Evolutionary conservation across 2,888 invertebrate species (phyloP).

Genomic region (Xestia rhomboidea): DNA sequence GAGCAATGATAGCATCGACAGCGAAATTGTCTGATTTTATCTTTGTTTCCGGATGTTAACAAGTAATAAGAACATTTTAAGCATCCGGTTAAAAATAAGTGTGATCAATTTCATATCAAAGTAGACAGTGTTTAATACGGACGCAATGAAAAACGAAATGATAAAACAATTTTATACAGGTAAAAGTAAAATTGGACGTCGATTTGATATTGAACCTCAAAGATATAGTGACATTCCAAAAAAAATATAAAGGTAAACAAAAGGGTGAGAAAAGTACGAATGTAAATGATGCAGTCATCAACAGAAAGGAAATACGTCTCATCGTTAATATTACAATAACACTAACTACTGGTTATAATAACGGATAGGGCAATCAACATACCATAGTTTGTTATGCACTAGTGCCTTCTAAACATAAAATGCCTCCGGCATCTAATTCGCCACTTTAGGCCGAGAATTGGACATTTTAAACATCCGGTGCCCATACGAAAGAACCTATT

Average conservation of each 20-base stretch:
- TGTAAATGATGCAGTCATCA: neutral
- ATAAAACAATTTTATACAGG: neutral
- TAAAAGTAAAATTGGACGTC: neutral
- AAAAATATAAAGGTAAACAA: neutral
- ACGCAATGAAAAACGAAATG: neutral
- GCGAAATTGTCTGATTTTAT: slow-evolving; percentile 20
- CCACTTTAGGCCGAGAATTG: neutral
- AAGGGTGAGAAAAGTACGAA: neutral
- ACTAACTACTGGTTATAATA: slow-evolving; percentile 4
- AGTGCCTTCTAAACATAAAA: neutral
- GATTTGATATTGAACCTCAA: neutral
- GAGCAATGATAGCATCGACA: slow-evolving; percentile 1
- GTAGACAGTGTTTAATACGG: neutral
- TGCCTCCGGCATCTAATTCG: neutral
- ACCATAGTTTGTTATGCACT: neutral
- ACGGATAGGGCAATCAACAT: neutral
- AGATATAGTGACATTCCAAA: neutral
- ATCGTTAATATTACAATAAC: neutral
- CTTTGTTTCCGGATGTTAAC: slow-evolving; percentile 24
- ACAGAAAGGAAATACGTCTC: neutral
- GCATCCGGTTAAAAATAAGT: neutral
- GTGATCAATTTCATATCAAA: neutral
- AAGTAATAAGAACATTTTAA: slow-evolving; percentile 8
- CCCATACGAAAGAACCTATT: neutral
- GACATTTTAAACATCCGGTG: neutral